A percentile compares a stretch with the other conserved stretches of the same genome.
Conservation (phyloP, 2,888 invertebrate species). For the Drosophila neotestacea region DNA sequence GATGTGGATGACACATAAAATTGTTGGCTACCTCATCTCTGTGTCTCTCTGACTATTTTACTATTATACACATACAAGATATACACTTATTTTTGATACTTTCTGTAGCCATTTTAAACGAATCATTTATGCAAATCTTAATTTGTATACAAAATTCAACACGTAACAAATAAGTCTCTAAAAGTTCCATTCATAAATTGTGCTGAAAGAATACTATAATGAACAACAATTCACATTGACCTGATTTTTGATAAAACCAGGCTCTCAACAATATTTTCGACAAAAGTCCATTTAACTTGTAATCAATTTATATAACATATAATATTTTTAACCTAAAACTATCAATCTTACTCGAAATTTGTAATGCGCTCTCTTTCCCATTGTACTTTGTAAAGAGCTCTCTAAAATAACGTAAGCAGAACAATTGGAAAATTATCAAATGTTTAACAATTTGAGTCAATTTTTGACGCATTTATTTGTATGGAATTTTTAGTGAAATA, state of each 20-base stretch:
- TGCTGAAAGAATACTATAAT: constrained; percentile 64
- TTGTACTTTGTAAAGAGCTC: constrained; percentile 9
- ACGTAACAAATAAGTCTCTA: constrained; percentile 56
- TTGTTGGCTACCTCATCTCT: constrained; percentile 58
- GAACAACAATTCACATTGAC: constrained; percentile 45
- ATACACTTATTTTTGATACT: constrained; percentile 79
- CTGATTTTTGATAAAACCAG: constrained; percentile 61
- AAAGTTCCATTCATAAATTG: constrained; percentile 74
- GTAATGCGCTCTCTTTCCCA: constrained; percentile 42
- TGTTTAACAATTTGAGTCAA: constrained; percentile 78
- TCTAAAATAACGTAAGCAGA: constrained; percentile 36
- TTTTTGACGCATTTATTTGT: constrained; percentile 84
- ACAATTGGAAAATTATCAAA: constrained; percentile 61
- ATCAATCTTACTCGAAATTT: constrained; percentile 44
- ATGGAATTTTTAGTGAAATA: constrained; percentile 64
- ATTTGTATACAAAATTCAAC: constrained; percentile 52
- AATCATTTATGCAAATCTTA: constrained; percentile 58
- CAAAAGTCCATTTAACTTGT: constrained; percentile 49
- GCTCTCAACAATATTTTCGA: constrained; percentile 25
- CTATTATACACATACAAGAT: constrained; percentile 36
- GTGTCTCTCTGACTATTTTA: constrained; percentile 51
- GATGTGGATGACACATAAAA: constrained; percentile 60
- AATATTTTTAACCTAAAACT: constrained; percentile 17
- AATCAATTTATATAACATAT: constrained; percentile 9
- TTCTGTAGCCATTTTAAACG: constrained; percentile 67